A percentile compares a stretch with the other conserved stretches of the same genome.
phyloP scores from a whole-genome alignment of 2,113 vertebrate species.

The Gymnobelideus leadbeateri region DNA sequence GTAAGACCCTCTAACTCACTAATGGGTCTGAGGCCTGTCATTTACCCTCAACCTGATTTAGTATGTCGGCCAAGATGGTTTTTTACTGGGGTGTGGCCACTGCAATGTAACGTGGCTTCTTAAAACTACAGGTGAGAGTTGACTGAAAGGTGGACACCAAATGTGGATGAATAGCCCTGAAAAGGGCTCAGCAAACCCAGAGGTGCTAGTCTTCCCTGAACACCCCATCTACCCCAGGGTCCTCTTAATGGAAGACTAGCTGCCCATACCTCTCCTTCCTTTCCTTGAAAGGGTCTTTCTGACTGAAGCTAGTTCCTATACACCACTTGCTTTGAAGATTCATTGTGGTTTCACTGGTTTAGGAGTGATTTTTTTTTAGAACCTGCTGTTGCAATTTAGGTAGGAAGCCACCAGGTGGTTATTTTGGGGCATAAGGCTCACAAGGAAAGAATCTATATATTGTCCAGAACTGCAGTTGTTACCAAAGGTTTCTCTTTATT shows the following conservation, averaged over 20 bases:
- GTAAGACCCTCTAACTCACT: not conserved
- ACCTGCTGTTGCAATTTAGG: not conserved
- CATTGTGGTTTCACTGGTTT: not conserved
- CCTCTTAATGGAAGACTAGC: too few species aligned
- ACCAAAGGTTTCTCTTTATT: not conserved
- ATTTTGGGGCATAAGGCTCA: not conserved
- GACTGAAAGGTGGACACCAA: not conserved
- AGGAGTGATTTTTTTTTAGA: not conserved
- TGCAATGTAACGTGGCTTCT: not conserved
- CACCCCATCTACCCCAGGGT: not conserved
- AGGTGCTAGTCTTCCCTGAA: not conserved
- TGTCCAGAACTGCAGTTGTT: not conserved
- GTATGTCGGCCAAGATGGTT: not conserved
- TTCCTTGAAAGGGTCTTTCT: not conserved
- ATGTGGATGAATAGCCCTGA: not conserved
- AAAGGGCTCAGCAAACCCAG: not conserved
- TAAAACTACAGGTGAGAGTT: not conserved
- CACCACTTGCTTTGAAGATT: not conserved
- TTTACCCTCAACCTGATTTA: not conserved
- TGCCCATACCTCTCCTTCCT: not conserved
- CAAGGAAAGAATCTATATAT: not conserved
- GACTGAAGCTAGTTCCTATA: not conserved
- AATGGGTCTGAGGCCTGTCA: not conserved
- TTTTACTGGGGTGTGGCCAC: not conserved
- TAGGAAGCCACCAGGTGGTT: not conserved